phyloP scores from a whole-genome alignment of 1,140 invertebrate genomes.

The Diuraphis noxia region DNA sequence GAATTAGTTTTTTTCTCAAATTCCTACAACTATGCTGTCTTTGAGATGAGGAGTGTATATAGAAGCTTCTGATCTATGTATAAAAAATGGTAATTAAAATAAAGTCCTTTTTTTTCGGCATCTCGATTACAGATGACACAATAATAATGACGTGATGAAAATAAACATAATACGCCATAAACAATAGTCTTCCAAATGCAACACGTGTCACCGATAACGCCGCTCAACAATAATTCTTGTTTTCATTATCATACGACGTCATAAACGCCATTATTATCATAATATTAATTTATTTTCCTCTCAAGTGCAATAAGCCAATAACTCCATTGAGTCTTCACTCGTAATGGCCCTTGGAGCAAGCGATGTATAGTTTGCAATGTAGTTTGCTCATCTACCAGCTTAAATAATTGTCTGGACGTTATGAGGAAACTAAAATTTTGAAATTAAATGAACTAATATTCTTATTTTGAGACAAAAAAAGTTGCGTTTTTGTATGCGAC shows the following conservation, averaged over 20 bases:
- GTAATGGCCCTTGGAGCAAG: not conserved
- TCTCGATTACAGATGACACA: not conserved
- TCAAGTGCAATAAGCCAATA: too few relatives aligned
- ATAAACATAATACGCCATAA: not conserved
- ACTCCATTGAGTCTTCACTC: not conserved
- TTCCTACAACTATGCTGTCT: not conserved
- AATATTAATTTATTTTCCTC: not conserved
- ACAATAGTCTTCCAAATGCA: not conserved
- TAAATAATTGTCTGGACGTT: not conserved
- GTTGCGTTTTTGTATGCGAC: not conserved
- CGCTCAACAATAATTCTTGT: not conserved
- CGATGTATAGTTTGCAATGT: not conserved
- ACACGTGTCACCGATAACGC: not conserved
- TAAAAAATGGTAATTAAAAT: not conserved
- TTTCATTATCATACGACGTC: not conserved
- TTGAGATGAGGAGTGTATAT: not conserved
- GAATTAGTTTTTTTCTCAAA: not conserved
- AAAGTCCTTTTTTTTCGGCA: not conserved
- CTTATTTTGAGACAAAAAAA: not conserved
- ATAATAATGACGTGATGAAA: not conserved
- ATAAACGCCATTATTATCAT: not conserved
- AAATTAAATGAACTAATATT: not conserved
- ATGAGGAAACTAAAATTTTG: not conserved
- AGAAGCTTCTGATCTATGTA: not conserved
- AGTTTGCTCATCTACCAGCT: too few relatives aligned